Conservation (phyloP, 2,888 invertebrate genomes). For the Vesta saturnalis region DNA sequence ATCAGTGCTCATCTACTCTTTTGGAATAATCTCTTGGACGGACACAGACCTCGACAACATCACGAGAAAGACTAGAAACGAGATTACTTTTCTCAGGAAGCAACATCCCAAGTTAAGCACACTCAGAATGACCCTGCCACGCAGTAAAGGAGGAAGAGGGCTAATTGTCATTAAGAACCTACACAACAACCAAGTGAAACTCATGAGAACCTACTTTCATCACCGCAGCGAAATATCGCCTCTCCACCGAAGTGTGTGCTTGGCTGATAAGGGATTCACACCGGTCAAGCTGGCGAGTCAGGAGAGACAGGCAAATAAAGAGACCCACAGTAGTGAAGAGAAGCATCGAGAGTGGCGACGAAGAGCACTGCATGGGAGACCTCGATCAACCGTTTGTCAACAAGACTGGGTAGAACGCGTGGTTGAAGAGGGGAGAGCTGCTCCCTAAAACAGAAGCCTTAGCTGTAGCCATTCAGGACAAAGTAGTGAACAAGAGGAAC, state of each 20-base stretch:
- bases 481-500: constrained; percentile 9
- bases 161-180: background rate
- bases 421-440: constrained; percentile 24
- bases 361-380: constrained; percentile 23
- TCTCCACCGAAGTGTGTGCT: too few species aligned
- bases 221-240: too few species aligned
- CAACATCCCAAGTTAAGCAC: too few species aligned
- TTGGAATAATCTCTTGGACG: too few species aligned
- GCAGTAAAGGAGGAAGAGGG: background rate
- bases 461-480: constrained; percentile 25
- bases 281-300: background rate
- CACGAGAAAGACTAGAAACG: too few species aligned
- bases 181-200: background rate
- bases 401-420: constrained; percentile 29
- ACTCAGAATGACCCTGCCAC: background rate
- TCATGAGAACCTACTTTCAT: background rate
- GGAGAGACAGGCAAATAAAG: too few species aligned
- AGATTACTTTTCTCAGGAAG: too few species aligned
- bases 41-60: too few species aligned
- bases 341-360: constrained; percentile 11
- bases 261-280: too few species aligned
- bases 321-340: too few species aligned
- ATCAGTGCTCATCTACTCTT: background rate
- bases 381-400: constrained; percentile 23
- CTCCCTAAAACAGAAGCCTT: constrained; percentile 35